phyloP scores from a whole-genome alignment of 2,797 vertebrate species.

The Adelosebastes latens region DNA sequence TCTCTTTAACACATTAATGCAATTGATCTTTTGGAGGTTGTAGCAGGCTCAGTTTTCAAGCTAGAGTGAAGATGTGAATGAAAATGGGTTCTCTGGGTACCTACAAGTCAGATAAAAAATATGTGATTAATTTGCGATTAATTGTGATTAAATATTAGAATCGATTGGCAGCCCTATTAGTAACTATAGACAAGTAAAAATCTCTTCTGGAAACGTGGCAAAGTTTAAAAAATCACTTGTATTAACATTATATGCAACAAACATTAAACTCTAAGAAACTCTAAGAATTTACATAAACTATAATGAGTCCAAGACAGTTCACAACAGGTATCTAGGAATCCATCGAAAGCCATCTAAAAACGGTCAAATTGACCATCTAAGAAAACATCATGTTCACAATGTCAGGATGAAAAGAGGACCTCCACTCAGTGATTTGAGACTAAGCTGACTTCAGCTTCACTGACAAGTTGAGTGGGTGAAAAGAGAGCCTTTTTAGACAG shows the following conservation, averaged over 20 bases:
- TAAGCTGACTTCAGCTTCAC: conserved; percentile 42
- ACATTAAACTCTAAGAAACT: neutral
- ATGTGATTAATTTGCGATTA: too few relatives aligned
- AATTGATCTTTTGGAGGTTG: too few relatives aligned
- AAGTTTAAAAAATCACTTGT: neutral
- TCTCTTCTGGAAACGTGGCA: too few relatives aligned
- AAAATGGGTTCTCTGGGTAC: too few relatives aligned
- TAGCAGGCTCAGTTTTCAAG: too few relatives aligned
- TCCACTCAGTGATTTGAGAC: conserved; percentile 1
- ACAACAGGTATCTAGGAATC: neutral
- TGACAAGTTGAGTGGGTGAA: conserved; percentile 51
- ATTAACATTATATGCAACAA: neutral
- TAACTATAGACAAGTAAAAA: too few relatives aligned
- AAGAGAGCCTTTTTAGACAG: conserved; percentile 33
- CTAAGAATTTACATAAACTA: neutral
- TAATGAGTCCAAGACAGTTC: neutral
- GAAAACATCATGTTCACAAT: conserved; percentile 9
- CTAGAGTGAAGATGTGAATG: too few relatives aligned
- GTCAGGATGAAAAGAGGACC: conserved; percentile 1
- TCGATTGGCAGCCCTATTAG: too few relatives aligned
- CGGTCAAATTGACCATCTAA: neutral
- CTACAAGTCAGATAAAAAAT: too few relatives aligned
- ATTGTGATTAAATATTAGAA: too few relatives aligned
- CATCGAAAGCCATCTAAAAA: neutral
- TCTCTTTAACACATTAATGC: too few relatives aligned